These are phyloP conservation scores for Andrena fulva DNA, from an alignment of 2,888 invertebrate species.

Conservation along the genomic window DNA sequence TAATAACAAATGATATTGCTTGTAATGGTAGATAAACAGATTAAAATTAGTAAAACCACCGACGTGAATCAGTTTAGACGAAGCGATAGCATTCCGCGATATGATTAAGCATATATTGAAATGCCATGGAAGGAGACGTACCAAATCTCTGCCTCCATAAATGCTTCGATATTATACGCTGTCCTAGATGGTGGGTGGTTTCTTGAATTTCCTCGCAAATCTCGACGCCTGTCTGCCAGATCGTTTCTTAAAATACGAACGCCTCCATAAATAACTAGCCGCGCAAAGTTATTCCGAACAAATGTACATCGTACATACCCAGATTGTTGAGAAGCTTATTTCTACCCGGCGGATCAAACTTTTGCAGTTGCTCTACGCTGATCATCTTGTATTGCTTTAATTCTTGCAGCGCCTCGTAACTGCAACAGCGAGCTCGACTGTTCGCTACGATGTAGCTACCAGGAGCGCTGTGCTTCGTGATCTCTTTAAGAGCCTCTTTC, in stretches of 20 bases:
- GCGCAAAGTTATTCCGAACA: neutral
- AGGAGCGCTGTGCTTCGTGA: conserved; percentile 79
- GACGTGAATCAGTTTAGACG: conserved; percentile 56
- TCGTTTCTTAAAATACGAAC: conserved; percentile 85
- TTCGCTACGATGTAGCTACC: conserved; percentile 85
- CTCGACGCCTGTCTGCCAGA: conserved; percentile 89
- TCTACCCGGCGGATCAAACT: conserved; percentile 84
- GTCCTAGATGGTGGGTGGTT: conserved; percentile 79
- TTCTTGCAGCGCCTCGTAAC: conserved; percentile 80
- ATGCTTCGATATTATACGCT: conserved; percentile 83
- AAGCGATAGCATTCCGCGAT: conserved; percentile 83
- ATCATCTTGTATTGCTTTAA: conserved; percentile 82
- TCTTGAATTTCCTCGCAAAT: conserved; percentile 87
- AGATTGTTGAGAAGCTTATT: conserved; percentile 83
- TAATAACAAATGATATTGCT: conserved; percentile 45
- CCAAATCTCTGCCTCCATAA: conserved; percentile 85
- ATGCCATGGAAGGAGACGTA: conserved; percentile 80
- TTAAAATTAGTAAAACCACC: conserved; percentile 25
- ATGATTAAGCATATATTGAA: conserved; percentile 83
- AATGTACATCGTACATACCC: conserved; percentile 73
- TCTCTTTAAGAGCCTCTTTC: conserved; percentile 83
- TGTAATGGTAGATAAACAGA: conserved; percentile 31
- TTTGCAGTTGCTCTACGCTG: conserved; percentile 84
- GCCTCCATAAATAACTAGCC: neutral
- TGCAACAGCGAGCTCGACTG: conserved; percentile 81